Evolutionary conservation across 2,113 vertebrate species (phyloP).

Genomic region (Cranoglanis bouderius): DNA sequence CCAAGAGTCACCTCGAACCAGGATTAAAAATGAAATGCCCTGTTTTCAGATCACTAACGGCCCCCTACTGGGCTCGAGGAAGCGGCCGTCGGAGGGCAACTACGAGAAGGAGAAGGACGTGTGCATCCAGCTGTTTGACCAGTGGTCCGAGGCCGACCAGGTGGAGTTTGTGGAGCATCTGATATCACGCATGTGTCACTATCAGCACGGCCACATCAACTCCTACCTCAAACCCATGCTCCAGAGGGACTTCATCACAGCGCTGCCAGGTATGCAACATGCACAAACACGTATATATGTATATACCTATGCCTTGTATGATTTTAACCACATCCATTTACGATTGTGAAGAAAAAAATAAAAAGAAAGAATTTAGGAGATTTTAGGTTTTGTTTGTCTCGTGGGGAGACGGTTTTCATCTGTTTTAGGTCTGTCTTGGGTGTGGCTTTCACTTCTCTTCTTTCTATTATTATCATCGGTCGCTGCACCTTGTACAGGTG

Average conservation of each 20-base stretch:
- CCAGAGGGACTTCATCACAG: slow-evolving; percentile 98
- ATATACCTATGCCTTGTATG: too few relatives aligned
- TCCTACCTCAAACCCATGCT: slow-evolving; percentile 99
- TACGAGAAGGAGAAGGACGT: slow-evolving; percentile 98
- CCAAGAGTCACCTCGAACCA: not conserved
- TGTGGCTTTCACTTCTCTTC: not conserved
- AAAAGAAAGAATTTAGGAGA: not conserved
- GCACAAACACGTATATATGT: fast-evolving
- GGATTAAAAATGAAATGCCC: not conserved
- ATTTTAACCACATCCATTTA: not conserved
- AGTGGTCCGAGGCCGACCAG: slow-evolving; percentile 99
- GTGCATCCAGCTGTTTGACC: slow-evolving; percentile 97
- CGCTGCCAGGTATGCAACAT: slow-evolving; percentile 85
- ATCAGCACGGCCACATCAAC: slow-evolving; percentile 99
- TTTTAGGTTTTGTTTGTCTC: not conserved
- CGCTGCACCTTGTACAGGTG: not conserved
- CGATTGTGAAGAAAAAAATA: not conserved
- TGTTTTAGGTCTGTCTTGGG: not conserved
- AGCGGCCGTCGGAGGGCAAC: slow-evolving; percentile 95
- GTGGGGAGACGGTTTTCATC: not conserved
- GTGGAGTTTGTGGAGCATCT: slow-evolving; percentile 99
- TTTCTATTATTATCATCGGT: not conserved
- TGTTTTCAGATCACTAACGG: slow-evolving; percentile 88
- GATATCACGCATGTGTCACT: slow-evolving; percentile 99
- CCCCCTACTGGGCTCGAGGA: slow-evolving; percentile 90